Evolutionary conservation across 2,113 vertebrate genomes (phyloP), one percentile per base, ranked within the genome.

Genomic region (Triplophysa tibetana): DNA sequence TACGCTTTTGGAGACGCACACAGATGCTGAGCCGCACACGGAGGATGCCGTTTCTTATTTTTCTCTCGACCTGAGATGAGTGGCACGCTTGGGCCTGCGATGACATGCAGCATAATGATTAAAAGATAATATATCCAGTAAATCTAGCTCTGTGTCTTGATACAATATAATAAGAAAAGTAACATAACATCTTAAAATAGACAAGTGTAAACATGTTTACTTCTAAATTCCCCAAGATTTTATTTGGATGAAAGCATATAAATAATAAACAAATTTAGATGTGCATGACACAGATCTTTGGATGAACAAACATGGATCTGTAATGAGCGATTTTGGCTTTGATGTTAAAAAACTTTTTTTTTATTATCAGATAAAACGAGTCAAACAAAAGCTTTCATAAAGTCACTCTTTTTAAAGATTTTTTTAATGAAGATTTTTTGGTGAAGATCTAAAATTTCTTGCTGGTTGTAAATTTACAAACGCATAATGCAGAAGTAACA

Each of bases 1-100:
- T 81, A 75, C 86, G n/a, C 29, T 45, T 48, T 62, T 29, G 73
- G 41, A 52, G 79, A 86, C 14, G 33, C 24, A 4, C 29, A 29
- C 61, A 56, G 60, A 78, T 60, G 26, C 65, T 68, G 29, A 60
- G 65, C 52, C 38, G 33, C 77, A 61, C 54, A 54, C 45, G 0
- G 45, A 72, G 43, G 68, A 79, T n/a, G 12, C 10, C 12, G 19
- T 58, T n/a, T 58, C n/a, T 21, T 58, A 10, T 9, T 58, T 58
- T 8, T 45, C 43, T 45, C 19, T 82, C 63, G 52, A 58, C 7
- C 64, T 77, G 72, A 85, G 83, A 84, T 76, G 16, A 77, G 5
- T 52, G 62, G 16, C 48, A 43, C 4, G 14, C 26, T 58, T 72
- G 26, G 52, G 19, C 69, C 52, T 21, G 69, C n/a, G 41, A 19